These are phyloP conservation scores for Acronicta aceris DNA, from an alignment of 2,888 invertebrate species.

Conservation along the genomic window DNA sequence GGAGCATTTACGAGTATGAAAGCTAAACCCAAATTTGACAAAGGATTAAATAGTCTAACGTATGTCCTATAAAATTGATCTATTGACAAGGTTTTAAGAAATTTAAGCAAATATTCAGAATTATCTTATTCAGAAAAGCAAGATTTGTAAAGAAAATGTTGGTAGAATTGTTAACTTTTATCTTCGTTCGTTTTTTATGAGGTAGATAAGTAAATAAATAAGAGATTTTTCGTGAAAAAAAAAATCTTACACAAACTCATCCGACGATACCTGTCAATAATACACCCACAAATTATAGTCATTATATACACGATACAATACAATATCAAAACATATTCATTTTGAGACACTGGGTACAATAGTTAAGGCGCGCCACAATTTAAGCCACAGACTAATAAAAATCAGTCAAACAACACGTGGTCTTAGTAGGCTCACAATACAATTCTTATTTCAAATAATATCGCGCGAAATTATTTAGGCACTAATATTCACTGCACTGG, in stretches of 20 bases:
- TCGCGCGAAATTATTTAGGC: neutral
- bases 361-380: slow-evolving; percentile 3
- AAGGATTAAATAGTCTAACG: too few species aligned
- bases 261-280: slow-evolving; percentile 53
- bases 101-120: too few species aligned
- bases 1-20: too few species aligned
- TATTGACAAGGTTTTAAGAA: too few species aligned
- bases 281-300: slow-evolving; percentile 62
- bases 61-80: too few species aligned
- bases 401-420: neutral
- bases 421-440: neutral
- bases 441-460: neutral
- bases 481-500: slow-evolving; percentile 11
- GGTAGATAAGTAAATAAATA: too few species aligned
- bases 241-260: slow-evolving; percentile 57
- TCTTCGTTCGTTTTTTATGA: too few species aligned
- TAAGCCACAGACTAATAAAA: slow-evolving; percentile 15
- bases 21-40: too few species aligned
- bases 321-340: neutral
- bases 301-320: slow-evolving; percentile 24
- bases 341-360: neutral
- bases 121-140: too few species aligned
- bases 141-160: too few species aligned
- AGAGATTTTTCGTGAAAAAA: too few species aligned
- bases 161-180: too few species aligned